Conservation (phyloP, 2,888 invertebrate genomes). For the Drosophila tanythrix region DNA sequence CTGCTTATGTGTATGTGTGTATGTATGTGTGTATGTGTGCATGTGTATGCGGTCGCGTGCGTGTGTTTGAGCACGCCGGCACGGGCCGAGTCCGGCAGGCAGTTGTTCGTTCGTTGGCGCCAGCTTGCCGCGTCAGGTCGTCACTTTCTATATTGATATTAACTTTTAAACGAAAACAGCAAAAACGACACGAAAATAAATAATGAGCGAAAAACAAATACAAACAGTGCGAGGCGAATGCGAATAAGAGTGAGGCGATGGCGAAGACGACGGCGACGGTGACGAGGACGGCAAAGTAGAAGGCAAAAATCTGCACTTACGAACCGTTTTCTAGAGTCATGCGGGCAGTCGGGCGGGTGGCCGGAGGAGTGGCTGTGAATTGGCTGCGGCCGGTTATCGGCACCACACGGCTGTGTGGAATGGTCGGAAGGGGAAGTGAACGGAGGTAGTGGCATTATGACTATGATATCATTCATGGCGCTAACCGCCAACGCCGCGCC, state of each 20-base stretch:
- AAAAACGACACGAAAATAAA: constrained; percentile 77
- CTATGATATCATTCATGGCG: constrained; percentile 72
- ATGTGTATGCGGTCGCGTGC: constrained; percentile 63
- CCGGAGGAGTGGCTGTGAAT: constrained; percentile 41
- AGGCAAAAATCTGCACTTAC: constrained; percentile 64
- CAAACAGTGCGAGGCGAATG: constrained; percentile 55
- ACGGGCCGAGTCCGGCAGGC: constrained; percentile 58
- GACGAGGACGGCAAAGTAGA: constrained; percentile 14
- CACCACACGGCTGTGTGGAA: constrained; percentile 9
- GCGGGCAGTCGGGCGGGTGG: constrained; percentile 22
- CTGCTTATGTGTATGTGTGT: constrained; percentile 6
- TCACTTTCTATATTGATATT: constrained; percentile 83
- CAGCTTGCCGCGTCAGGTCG: constrained; percentile 83
- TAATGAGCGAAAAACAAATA: constrained; percentile 76
- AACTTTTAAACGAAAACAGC: constrained; percentile 80
- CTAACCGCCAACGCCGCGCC: constrained; percentile 48
- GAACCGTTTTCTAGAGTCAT: constrained; percentile 53
- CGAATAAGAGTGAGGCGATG: constrained; percentile 48
- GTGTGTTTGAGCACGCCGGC: constrained; percentile 74
- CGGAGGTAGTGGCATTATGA: constrained; percentile 44
- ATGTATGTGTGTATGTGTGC: constrained; percentile 3
- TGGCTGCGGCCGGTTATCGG: constrained; percentile 55
- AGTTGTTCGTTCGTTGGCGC: constrained; percentile 80
- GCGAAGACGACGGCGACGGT: constrained; percentile 1
- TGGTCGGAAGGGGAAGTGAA: not conserved